Conservation (phyloP, 1,140 invertebrate species). For the Drosophila takahashii region DNA sequence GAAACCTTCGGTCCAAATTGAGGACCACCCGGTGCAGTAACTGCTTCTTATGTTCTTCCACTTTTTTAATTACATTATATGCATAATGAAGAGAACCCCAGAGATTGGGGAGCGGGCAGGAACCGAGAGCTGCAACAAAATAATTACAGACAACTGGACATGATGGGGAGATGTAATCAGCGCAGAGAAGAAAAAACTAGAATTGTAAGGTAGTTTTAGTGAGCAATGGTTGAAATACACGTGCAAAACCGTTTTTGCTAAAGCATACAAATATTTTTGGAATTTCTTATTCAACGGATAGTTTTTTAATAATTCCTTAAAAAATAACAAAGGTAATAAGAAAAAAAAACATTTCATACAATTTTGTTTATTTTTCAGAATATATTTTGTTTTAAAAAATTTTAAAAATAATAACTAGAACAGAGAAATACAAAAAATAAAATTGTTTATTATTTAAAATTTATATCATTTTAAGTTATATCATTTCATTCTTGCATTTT, state of each 20-base stretch:
- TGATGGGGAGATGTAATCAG: constrained; percentile 70
- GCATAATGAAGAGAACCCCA: constrained; percentile 68
- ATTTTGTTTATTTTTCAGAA: no score
- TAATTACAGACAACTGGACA: constrained; percentile 70
- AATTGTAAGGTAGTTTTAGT: constrained; percentile 6
- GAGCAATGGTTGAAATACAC: neutral
- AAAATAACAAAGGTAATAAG: no score
- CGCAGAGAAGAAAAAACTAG: constrained; percentile 31
- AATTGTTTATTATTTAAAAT: no score
- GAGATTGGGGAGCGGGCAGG: constrained; percentile 41
- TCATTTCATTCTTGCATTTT: neutral
- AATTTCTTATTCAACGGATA: no score
- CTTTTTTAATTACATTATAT: constrained; percentile 79
- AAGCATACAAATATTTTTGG: no score
- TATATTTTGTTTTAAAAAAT: no score
- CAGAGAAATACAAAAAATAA: no score
- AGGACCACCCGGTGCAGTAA: constrained; percentile 39
- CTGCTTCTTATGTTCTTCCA: constrained; percentile 36
- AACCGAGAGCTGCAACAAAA: constrained; percentile 52
- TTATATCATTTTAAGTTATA: neutral
- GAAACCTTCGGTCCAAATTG: constrained; percentile 20
- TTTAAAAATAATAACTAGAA: no score
- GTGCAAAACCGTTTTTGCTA: no score
- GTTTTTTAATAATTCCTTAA: no score
- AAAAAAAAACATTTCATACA: no score